Evolutionary conservation across 2,888 invertebrate species (phyloP).

Genomic region (Calameuta pallipes): DNA sequence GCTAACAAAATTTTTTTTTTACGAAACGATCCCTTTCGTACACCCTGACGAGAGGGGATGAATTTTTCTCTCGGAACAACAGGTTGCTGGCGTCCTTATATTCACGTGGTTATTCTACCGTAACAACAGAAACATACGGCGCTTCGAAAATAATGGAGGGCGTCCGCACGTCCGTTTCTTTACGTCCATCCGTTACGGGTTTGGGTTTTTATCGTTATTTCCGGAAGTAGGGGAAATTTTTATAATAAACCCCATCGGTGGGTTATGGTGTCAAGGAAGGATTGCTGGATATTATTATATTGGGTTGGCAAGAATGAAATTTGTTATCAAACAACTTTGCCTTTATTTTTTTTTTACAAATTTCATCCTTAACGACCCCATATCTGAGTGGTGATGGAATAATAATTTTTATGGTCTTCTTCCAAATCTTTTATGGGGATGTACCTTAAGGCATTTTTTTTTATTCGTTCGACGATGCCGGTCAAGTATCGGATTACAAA

Average conservation of each 20-base stretch:
- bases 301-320: no score
- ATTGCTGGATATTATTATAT: background rate
- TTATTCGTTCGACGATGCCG: conserved; percentile 1
- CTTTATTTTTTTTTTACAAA: no score
- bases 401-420: background rate
- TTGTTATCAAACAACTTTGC: no score
- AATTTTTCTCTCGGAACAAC: background rate
- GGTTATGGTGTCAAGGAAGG: background rate
- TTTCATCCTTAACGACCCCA: no score
- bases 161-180: background rate
- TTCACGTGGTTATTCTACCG: conserved; percentile 39
- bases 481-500: conserved; percentile 40
- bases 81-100: background rate
- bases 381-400: no score
- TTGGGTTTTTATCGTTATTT: background rate
- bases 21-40: background rate
- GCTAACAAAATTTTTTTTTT: background rate
- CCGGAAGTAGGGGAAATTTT: background rate
- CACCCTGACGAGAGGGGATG: background rate
- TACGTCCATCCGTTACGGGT: background rate
- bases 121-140: conserved; percentile 64
- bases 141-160: conserved; percentile 55
- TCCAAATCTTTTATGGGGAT: background rate
- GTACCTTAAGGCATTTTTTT: background rate
- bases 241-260: background rate